Conservation (phyloP, 64 coral and sea anemone genomes). For the Montipora capricornis region DNA sequence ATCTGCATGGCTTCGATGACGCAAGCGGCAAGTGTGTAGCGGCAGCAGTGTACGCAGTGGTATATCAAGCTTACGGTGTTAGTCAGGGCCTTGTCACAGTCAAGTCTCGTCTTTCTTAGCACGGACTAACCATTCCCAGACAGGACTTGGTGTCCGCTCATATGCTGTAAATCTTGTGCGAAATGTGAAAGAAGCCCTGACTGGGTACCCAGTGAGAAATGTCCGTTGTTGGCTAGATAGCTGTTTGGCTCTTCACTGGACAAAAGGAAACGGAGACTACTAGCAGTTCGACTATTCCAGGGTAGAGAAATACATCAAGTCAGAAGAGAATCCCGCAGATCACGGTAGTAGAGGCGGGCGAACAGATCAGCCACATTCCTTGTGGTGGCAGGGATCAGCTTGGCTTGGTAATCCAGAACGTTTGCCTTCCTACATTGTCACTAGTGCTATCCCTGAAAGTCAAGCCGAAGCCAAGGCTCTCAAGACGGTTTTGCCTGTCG, state of each 20-base stretch:
- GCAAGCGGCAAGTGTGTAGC: background rate
- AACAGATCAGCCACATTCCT: background rate
- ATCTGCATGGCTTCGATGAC: background rate
- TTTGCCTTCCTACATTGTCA: constrained; percentile 34
- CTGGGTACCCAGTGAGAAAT: background rate
- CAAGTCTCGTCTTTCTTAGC: background rate
- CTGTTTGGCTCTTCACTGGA: background rate
- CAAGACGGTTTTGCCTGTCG: constrained; percentile 40
- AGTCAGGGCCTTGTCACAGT: background rate
- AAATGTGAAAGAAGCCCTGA: background rate
- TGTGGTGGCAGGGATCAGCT: constrained; percentile 42
- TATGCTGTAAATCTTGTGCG: background rate
- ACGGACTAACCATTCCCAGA: background rate
- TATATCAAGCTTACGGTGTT: background rate
- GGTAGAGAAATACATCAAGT: too few relatives aligned
- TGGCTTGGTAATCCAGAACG: constrained; percentile 35
- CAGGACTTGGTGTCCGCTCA: background rate
- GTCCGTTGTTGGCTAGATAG: constrained; percentile 30
- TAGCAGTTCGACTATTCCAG: background rate
- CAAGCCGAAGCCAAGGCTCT: constrained; percentile 53
- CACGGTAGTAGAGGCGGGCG: constrained; percentile 25
- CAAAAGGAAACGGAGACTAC: background rate
- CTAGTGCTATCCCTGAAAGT: constrained; percentile 8
- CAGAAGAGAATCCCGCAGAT: constrained; percentile 24
- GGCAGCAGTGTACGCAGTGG: background rate